These are phyloP conservation scores for Ptiloglossa arizonensis DNA, from an alignment of 1,140 invertebrate genomes.

Conservation along the genomic window DNA sequence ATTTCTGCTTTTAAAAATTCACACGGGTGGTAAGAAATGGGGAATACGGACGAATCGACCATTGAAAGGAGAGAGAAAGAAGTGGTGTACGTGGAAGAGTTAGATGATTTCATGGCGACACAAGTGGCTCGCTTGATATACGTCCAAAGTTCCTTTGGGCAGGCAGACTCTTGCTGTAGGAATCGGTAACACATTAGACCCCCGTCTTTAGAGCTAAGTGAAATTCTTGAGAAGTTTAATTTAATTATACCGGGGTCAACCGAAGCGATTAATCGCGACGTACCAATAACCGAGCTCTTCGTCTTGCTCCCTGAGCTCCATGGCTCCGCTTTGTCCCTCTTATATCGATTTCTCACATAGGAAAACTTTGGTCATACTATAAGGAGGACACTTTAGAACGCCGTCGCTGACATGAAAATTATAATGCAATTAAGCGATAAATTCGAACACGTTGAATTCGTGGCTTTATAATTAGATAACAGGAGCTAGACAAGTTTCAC, in stretches of 20 bases:
- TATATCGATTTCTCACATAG: conserved; percentile 26
- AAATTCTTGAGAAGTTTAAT: conserved; percentile 75
- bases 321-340: conserved; percentile 20
- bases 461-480: not conserved
- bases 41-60: not conserved
- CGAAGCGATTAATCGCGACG: conserved; percentile 68
- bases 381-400: conserved; percentile 23
- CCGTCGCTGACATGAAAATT: not conserved
- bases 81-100: not conserved
- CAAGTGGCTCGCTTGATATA: conserved; percentile 59
- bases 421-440: conserved; percentile 29
- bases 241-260: conserved; percentile 69
- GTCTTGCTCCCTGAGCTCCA: conserved; percentile 10
- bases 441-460: not conserved
- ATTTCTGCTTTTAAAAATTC: too few species aligned
- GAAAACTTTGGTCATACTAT: conserved; percentile 40
- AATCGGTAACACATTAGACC: conserved; percentile 72
- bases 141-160: conserved; percentile 57
- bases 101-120: conserved; percentile 42
- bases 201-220: conserved; percentile 67
- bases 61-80: not conserved
- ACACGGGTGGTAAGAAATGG: not conserved
- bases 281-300: conserved; percentile 58
- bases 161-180: conserved; percentile 36
- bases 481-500: too few species aligned